Base-by-base conservation (phyloP, 2,888 invertebrate species). In the Xestia ashworthii region DNA sequence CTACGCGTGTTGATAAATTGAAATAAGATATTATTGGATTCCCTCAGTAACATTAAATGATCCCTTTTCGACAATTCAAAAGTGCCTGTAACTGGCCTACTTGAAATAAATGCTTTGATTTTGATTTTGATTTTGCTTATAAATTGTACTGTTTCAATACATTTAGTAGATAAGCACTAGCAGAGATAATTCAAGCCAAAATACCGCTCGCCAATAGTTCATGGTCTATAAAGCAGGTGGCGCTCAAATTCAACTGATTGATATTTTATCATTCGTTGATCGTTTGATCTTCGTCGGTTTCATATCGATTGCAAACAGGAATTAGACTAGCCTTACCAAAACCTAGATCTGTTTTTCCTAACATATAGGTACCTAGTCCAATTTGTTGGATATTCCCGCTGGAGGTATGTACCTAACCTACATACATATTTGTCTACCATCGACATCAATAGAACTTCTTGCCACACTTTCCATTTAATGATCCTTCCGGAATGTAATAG, bases 211-310 rank as follows among this genome's bases (percentile, higher is more conserved):
- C 32, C 5, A 12, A 48, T 76, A 9, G 22, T 76, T 41, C 3
- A 48, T 75, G 8, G 3, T 12, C 3, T n/a, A 3, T 6, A 62
- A 0, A 50, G 75, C 14, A 76, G 76, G 4, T 76, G 41, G 76
- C 62, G 50, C 50, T 65, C 16, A 44, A 46, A 60, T 38, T 82
- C 9, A 22, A 9, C 48, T 50, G 19, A 19, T 19, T 50, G 19
- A 19, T 19, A 50, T 53, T 53, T 53, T 53, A 62, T 38, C 32
- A 12, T 16, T 53, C 16, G 3, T 22, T 48, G 12, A n/a, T 48
- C 41, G n/a, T 65, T 9, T 53, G 22, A 53, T 22, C 50, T 53
- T 22, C 53, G 22, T 22, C 22, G 53, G 22, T 53, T 53, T 22
- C 22, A 53, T 19, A 19, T 53, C 9, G 22, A 53, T 22, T 53